phyloP scores from a whole-genome alignment of 2,888 invertebrate genomes.

The Xylophagus ater region DNA sequence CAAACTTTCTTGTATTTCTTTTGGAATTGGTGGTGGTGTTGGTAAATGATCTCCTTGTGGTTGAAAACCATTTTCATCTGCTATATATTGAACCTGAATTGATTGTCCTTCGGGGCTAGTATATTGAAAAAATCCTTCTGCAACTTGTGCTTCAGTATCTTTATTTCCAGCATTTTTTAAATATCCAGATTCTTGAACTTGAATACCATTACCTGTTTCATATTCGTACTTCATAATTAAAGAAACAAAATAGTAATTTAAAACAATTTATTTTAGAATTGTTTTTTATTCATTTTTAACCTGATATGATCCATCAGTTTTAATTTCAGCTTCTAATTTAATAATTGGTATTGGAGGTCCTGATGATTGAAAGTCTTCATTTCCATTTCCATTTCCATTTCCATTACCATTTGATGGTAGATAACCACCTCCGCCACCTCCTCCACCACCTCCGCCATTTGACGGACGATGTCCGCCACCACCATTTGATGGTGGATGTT shows the following conservation, averaged over 20 bases:
- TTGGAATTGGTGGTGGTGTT: too few relatives aligned
- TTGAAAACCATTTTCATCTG: conserved; percentile 12
- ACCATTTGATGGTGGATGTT: too few relatives aligned
- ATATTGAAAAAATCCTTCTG: conserved; percentile 8
- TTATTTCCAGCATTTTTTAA: conserved; percentile 57
- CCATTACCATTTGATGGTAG: neutral
- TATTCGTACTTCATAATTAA: conserved; percentile 7
- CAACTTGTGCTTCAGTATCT: conserved; percentile 44
- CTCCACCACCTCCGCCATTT: neutral
- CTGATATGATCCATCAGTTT: neutral
- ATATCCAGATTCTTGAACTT: conserved; percentile 41
- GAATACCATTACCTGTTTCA: conserved; percentile 11
- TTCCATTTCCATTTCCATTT: neutral
- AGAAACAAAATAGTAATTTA: neutral
- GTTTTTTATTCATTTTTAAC: neutral
- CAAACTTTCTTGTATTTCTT: neutral
- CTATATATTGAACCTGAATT: conserved; percentile 9
- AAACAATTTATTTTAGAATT: neutral
- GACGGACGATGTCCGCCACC: neutral
- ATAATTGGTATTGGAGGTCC: too few relatives aligned
- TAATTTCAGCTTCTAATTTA: too few relatives aligned
- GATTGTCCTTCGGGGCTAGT: conserved; percentile 10
- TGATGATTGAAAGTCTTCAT: too few relatives aligned
- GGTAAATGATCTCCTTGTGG: too few relatives aligned
- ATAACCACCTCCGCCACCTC: neutral